Base-by-base conservation (phyloP, 2,113 vertebrate species). In the Halichoeres trimaculatus region DNA sequence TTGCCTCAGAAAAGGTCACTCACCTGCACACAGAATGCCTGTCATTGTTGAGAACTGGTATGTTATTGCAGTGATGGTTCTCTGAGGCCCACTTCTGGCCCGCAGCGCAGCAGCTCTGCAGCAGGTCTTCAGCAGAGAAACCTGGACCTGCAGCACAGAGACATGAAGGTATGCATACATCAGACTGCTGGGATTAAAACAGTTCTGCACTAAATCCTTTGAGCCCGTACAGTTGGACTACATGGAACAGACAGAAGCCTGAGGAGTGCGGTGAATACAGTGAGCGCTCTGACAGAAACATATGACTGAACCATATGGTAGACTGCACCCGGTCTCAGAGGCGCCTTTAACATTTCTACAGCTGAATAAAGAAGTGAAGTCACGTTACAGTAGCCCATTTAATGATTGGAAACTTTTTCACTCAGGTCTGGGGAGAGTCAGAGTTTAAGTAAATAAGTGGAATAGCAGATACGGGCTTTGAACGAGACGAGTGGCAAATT, bases 31-130 rank as follows among this genome's bases (percentile, higher is more conserved):
- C 71, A 9, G 93, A 93, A 90, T 91, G 68, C 86, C 45, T 89
- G 0, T 81, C 81, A 1, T 91, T 85, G 26, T 78, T 88, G 65
- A 78, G 6, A 90, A 90, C 40, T 85, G 94, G 92, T 75, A 96
- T 94, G 58, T 93, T 89, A 10, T 91, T 83, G 74, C 97, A 99
- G 80, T 96, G 94, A 9, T 89, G 92, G 0, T 93, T 91, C 74
- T 95, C 93, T 2, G 92, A 83, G 14, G 96, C 96, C 97, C 96
- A 98, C 65, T 92, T 95, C 66, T 96, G 95, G 1, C 97, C 97
- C 0, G 93, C 92, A 2, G 93, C 91, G 30, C 97, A 99, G 87
- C 97, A 99, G 1, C 90, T 94, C 85, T 96, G 95, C 2, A 98
- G 91, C 81, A 95, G n/a, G 19, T 95, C 94, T 76, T 50, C 43